Evolutionary conservation across 2,113 vertebrate genomes (phyloP).

Genomic region (Ctenodactylus gundi): DNA sequence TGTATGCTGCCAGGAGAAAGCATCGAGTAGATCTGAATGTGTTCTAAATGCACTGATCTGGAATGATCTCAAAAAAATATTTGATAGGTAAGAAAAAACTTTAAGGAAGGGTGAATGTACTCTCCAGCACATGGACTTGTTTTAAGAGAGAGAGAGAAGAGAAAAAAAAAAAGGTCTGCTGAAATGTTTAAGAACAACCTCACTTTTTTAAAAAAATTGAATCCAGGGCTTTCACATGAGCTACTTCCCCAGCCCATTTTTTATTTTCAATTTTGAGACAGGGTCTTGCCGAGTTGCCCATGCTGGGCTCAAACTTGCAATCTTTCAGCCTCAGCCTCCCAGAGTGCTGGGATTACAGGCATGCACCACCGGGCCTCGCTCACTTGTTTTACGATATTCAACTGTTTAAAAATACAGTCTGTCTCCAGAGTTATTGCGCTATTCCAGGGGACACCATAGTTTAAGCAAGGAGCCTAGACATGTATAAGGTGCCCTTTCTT

Average conservation of each 20-base stretch:
- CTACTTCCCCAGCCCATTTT: too few relatives aligned
- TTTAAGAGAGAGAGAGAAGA: not conserved
- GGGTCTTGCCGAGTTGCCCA: too few relatives aligned
- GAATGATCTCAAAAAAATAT: conserved; percentile 15
- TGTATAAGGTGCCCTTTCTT: not conserved
- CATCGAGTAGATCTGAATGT: not conserved
- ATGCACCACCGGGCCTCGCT: too few relatives aligned
- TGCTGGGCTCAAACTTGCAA: too few relatives aligned
- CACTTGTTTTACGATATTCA: not conserved
- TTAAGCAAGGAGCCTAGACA: not conserved
- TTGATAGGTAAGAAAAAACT: not conserved
- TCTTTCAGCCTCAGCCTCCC: too few relatives aligned
- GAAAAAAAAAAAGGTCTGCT: not conserved
- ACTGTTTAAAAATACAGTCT: not conserved
- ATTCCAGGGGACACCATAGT: not conserved
- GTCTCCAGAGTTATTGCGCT: not conserved
- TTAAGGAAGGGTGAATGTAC: not conserved
- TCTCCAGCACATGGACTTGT: not conserved
- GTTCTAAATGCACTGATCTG: not conserved
- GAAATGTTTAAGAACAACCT: not conserved
- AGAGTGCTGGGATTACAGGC: too few relatives aligned
- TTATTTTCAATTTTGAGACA: too few relatives aligned
- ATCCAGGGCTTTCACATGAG: too few relatives aligned
- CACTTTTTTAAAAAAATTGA: too few relatives aligned
- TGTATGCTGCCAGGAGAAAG: not conserved